Base-by-base conservation (phyloP, 2,888 invertebrate genomes). In the Pammene aurita region DNA sequence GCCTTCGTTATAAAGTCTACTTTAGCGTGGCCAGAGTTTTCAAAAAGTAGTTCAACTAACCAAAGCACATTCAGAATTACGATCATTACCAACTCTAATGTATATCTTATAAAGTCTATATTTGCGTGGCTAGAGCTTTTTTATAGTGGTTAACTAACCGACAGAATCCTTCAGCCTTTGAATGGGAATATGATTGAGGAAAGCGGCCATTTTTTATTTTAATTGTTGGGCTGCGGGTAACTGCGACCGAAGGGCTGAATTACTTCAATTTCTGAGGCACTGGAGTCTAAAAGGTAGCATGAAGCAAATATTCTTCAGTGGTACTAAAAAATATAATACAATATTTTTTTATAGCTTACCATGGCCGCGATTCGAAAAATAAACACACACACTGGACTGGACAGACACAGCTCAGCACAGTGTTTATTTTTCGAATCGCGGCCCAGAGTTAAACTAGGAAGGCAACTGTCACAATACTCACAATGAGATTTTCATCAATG, bases 131-230 rank as follows among this genome's bases (percentile, higher is more conserved):
- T 46, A 2, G 46, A 14, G 46, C 26, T 46, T 46, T 48, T 16
- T 48, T 16, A 48, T 16, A 14, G 16, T 48, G 16, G 48, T 16
- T 1, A 48, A 18, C 48, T 48, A 48, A 48, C 48, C 10, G 48
- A 16, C 48, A 1, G 18, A 48, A 48, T 48, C 48, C 48, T 48
- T 48, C 16, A 48, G 48, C 10, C 10, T 48, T 48, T 48, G 48
- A 48, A 48, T 48, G 16, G 18, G 48, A 48, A 48, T 48, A 48
- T 48, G 48, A 48, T 48, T 48, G 48, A 48, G 18, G 18, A 14
- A 48, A 10, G 46, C 16, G 16, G 48, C 16, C 48, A 48, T 48
- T 48, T 48, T 48, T 48, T 48, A 48, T 48, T 48, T 18, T 48
- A 48, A 48, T 16, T 48, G 48, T 48, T 4, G 16, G 16, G 16